Evolutionary conservation across 1,140 invertebrate genomes (phyloP), one percentile per base, ranked within the genome.

Genomic region (Elysia chlorotica): DNA sequence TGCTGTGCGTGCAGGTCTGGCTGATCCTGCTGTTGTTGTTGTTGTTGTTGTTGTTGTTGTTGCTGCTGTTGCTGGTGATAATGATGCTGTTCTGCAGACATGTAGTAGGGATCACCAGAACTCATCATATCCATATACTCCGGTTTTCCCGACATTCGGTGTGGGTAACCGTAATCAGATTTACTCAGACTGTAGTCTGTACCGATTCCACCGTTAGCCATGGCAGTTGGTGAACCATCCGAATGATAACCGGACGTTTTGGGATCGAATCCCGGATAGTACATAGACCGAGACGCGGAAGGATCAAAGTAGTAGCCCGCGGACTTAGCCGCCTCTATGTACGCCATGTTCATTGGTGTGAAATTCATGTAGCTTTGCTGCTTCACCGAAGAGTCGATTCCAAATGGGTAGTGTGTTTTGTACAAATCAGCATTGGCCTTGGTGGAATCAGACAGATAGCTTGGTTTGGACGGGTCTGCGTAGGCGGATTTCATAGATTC

Each of bases 231-330:
- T 37, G 57, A 59, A 1, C 35, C 67, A 28, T 59, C 25, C 6
- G 53, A 37, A 2, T 57, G 35, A 1, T 10, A 2, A n/a, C 25
- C 57, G 0, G 35, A 19, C 5, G 67, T 36, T 68, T 56, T 56
- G 25, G 48, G 10, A 2, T 5, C 25, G 25, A 54, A 25, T 30
- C 30, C 53, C 14, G 57, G 67, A 35, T 61, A 59, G 67, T 70
- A 70, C 2, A 23, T 23, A 1, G 53, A 38, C 36, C 67, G 67
- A 53, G 67, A 59, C 25, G 38, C 35, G n/a, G n/a, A n/a, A n/a
- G n/a, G n/a, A n/a, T n/a, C n/a, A 38, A 59, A 53, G 21, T 59
- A 70, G 38, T 70, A 70, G 41, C 54, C 67, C 28, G 67, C 67
- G 23, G 67, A 59, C 37, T 61, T 70, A 6, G 67, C 67, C 0